Evolutionary conservation across 2,888 invertebrate species (phyloP).

Genomic region (Agelastica alni): DNA sequence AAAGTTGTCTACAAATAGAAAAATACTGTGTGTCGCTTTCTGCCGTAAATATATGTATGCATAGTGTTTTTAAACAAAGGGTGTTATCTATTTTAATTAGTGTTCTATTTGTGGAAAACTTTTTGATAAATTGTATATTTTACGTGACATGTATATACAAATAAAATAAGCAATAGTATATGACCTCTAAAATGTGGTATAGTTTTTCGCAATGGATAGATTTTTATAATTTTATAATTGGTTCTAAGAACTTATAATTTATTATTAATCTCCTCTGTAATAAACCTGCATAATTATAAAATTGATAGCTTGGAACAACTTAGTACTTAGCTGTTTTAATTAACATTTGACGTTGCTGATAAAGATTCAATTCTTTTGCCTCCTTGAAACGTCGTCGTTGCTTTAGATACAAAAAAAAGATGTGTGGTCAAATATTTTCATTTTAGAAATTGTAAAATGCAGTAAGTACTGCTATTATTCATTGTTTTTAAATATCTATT

Average conservation of each 20-base stretch:
- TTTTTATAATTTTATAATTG: slow-evolving; percentile 47
- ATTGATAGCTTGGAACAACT: neutral
- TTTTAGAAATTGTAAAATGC: too few relatives aligned
- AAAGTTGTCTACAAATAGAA: neutral
- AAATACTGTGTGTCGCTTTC: neutral
- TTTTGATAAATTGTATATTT: slow-evolving; percentile 26
- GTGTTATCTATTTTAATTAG: neutral
- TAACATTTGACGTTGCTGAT: too few relatives aligned
- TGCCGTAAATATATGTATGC: too few relatives aligned
- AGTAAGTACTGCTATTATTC: too few relatives aligned
- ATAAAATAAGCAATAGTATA: slow-evolving; percentile 43
- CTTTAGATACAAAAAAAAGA: too few relatives aligned
- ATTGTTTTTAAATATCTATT: too few relatives aligned
- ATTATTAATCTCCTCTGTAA: slow-evolving; percentile 11
- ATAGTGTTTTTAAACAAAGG: neutral
- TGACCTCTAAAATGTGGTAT: slow-evolving; percentile 41
- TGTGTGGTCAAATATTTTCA: too few relatives aligned
- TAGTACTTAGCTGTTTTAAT: too few relatives aligned
- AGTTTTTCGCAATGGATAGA: slow-evolving; percentile 44
- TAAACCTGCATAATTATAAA: neutral
- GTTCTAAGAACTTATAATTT: slow-evolving; percentile 38
- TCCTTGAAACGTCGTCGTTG: too few relatives aligned
- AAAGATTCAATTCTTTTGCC: too few relatives aligned
- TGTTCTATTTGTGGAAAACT: neutral
- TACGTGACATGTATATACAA: slow-evolving; percentile 41